phyloP scores from a whole-genome alignment of 2,113 vertebrate species.

The Melanocharis versteri region DNA sequence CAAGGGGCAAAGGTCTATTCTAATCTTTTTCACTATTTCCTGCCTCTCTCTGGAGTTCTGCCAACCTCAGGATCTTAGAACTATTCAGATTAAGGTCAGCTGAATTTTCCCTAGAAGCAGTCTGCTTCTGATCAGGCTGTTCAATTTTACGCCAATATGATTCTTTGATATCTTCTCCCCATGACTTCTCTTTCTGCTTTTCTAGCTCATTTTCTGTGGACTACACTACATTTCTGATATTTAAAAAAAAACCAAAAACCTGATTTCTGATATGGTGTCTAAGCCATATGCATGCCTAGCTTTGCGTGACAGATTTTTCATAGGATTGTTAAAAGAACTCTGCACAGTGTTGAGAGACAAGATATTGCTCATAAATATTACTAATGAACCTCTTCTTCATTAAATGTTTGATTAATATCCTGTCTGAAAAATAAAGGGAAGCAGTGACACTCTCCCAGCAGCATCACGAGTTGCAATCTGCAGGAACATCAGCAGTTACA shows the following conservation, averaged over 20 bases:
- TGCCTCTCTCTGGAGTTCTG: background rate
- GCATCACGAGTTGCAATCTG: constrained; percentile 7
- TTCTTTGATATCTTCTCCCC: background rate
- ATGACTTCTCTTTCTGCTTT: background rate
- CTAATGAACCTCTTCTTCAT: background rate
- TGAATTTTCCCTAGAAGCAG: background rate
- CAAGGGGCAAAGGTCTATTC: background rate
- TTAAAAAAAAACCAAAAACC: background rate
- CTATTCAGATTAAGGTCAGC: background rate
- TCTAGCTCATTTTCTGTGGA: background rate
- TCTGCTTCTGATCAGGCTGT: background rate
- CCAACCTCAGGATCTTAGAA: background rate
- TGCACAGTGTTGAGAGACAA: background rate
- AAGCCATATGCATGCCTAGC: background rate
- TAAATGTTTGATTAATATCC: constrained; percentile 9
- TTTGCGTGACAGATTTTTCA: background rate
- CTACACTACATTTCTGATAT: background rate
- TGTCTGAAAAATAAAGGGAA: constrained; percentile 26
- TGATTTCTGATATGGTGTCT: background rate
- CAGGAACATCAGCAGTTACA: background rate
- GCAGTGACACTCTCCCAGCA: background rate
- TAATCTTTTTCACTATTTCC: background rate
- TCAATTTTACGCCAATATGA: background rate
- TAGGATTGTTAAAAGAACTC: background rate
- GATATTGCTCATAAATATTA: background rate